Evolutionary conservation across 1,140 invertebrate species (phyloP).

Genomic region (Pogonomyrmex californicus): DNA sequence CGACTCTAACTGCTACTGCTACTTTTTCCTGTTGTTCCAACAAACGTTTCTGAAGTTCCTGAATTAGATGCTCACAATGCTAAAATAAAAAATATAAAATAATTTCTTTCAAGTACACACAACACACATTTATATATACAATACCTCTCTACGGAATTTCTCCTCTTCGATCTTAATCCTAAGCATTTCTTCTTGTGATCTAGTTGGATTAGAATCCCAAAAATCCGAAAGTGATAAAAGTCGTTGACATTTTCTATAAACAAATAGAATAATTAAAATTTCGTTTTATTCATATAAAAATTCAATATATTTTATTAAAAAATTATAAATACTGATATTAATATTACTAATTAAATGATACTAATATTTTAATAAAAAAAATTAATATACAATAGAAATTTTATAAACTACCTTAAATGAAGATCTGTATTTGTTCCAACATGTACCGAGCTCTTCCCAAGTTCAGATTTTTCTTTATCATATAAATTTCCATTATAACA

Average conservation of each 20-base stretch:
- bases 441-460: conserved; percentile 47
- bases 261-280: neutral
- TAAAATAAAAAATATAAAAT: conserved; percentile 81
- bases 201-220: conserved; percentile 85
- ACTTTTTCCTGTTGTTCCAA: conserved; percentile 93
- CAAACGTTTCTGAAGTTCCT: conserved; percentile 90
- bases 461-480: conserved; percentile 47
- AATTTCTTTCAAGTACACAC: conserved; percentile 13
- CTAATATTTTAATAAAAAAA: neutral
- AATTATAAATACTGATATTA: no score
- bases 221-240: conserved; percentile 87
- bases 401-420: conserved; percentile 71
- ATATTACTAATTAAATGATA: no score
- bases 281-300: no score
- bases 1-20: conserved; percentile 92
- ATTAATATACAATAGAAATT: neutral
- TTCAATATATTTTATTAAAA: no score
- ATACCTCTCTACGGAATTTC: conserved; percentile 90
- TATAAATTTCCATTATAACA: conserved; percentile 41
- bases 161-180: conserved; percentile 91
- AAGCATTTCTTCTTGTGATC: conserved; percentile 83
- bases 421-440: conserved; percentile 72
- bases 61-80: conserved; percentile 93
- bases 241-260: conserved; percentile 78
- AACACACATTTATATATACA: conserved; percentile 37